phyloP scores from a whole-genome alignment of 2,797 vertebrate genomes.

The Carapus acus region DNA sequence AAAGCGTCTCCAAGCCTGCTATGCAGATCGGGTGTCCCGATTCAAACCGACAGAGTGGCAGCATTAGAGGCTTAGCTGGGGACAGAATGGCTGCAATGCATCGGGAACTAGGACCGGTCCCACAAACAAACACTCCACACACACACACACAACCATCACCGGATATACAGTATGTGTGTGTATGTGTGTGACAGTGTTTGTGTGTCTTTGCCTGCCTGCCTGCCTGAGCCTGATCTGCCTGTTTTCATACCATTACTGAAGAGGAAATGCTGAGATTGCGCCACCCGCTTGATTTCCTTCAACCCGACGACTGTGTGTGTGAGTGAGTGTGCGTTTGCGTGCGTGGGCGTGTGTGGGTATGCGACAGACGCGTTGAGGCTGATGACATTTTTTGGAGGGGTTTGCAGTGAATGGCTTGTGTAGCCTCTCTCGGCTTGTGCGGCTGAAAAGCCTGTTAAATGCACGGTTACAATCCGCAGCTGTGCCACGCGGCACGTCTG shows the following conservation, averaged over 20 bases:
- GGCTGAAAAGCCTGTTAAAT: conserved; percentile 24
- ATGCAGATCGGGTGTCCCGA: conserved; percentile 34
- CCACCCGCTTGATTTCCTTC: conserved; percentile 15
- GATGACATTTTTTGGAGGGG: conserved; percentile 9
- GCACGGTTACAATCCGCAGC: conserved; percentile 15
- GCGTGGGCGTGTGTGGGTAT: not conserved
- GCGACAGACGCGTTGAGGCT: not conserved
- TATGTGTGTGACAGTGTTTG: too few species aligned
- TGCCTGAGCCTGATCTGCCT: conserved; percentile 29
- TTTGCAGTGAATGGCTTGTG: conserved; percentile 5
- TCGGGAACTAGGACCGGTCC: conserved; percentile 30
- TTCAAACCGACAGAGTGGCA: conserved; percentile 29
- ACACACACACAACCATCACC: conserved; percentile 38
- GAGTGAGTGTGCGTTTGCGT: not conserved
- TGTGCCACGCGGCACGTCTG: conserved; percentile 27
- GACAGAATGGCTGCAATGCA: conserved; percentile 38
- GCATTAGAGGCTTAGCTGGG: conserved; percentile 41
- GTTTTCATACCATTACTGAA: conserved; percentile 18
- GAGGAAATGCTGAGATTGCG: conserved; percentile 17
- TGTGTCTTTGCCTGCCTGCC: too few species aligned
- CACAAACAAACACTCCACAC: conserved; percentile 47
- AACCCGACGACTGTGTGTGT: conserved; percentile 14
- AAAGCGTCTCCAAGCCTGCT: conserved; percentile 11
- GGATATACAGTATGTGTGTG: too few species aligned
- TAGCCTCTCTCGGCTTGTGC: not conserved